These are phyloP conservation scores for Calcarius ornatus DNA, from an alignment of 2,113 vertebrate species.

Conservation along the genomic window DNA sequence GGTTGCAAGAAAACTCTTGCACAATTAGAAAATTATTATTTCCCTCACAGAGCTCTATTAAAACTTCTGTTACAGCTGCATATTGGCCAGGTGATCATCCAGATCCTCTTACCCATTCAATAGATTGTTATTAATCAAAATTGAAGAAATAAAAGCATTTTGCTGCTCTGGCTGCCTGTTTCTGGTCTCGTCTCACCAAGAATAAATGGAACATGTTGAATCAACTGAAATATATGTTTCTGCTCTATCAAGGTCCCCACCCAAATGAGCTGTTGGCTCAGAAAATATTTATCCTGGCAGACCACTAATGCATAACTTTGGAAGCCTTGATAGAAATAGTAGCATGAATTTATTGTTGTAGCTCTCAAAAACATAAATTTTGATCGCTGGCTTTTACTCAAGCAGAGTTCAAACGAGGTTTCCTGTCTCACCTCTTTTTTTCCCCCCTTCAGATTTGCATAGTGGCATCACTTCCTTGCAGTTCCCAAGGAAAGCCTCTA, in stretches of 20 bases:
- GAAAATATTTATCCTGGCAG: constrained; percentile 52
- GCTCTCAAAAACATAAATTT: constrained; percentile 10
- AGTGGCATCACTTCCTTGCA: constrained; percentile 4
- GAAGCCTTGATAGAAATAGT: constrained; percentile 40
- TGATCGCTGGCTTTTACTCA: not conserved
- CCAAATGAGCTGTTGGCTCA: constrained; percentile 28
- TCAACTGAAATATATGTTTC: constrained; percentile 11
- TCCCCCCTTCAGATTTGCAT: not conserved
- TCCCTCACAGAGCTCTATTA: not conserved
- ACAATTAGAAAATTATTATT: not conserved
- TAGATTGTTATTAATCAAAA: not conserved
- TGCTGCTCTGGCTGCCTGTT: not conserved
- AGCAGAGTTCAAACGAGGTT: constrained; percentile 21
- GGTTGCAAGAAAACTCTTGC: not conserved
- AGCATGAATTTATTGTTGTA: constrained; percentile 18
- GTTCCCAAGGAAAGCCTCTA: constrained; percentile 44
- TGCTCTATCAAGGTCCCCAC: constrained; percentile 1
- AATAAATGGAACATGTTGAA: not conserved
- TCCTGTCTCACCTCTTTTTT: not conserved
- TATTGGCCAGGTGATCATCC: not conserved
- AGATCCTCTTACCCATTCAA: not conserved
- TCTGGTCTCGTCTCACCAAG: not conserved
- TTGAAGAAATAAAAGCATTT: not conserved
- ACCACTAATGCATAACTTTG: constrained; percentile 11
- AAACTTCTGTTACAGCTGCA: not conserved